These are phyloP conservation scores for Catocala fraxini DNA, from an alignment of 2,888 invertebrate species.

Conservation along the genomic window DNA sequence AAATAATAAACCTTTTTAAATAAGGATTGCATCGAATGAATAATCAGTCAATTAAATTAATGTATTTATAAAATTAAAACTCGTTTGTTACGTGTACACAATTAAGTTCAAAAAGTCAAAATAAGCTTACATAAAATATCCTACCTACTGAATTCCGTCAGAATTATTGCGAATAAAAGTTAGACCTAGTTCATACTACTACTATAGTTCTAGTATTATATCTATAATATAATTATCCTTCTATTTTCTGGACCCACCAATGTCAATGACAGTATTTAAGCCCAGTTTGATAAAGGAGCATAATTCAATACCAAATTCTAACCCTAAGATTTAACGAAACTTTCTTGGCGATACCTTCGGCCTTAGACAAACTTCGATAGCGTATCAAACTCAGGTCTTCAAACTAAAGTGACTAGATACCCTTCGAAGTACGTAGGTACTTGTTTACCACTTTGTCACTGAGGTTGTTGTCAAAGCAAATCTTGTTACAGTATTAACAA, in stretches of 20 bases:
- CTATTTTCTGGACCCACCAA: background rate
- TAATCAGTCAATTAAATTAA: too few species aligned
- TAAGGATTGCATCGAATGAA: too few species aligned
- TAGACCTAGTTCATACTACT: too few species aligned
- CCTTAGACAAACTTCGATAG: constrained; percentile 10
- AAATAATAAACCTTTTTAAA: too few species aligned
- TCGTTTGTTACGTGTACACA: too few species aligned
- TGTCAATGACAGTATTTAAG: constrained; percentile 8
- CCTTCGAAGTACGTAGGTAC: constrained; percentile 5
- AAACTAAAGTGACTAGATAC: constrained; percentile 11
- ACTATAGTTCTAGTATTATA: too few species aligned
- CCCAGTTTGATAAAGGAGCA: constrained; percentile 7
- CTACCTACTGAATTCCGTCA: too few species aligned
- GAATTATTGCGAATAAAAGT: too few species aligned
- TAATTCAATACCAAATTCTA: constrained; percentile 14
- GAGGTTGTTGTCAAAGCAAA: background rate
- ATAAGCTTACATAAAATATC: too few species aligned
- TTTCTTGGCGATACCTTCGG: constrained; percentile 3
- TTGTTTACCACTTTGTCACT: constrained; percentile 2
- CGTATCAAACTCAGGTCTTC: constrained; percentile 5
- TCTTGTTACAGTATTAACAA: background rate
- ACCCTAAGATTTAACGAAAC: constrained; percentile 10
- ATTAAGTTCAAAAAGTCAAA: too few species aligned
- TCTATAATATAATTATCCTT: background rate
- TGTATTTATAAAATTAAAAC: too few species aligned